These are phyloP conservation scores for Centropus unirufus DNA, from an alignment of 2,113 vertebrate species.

Conservation along the genomic window DNA sequence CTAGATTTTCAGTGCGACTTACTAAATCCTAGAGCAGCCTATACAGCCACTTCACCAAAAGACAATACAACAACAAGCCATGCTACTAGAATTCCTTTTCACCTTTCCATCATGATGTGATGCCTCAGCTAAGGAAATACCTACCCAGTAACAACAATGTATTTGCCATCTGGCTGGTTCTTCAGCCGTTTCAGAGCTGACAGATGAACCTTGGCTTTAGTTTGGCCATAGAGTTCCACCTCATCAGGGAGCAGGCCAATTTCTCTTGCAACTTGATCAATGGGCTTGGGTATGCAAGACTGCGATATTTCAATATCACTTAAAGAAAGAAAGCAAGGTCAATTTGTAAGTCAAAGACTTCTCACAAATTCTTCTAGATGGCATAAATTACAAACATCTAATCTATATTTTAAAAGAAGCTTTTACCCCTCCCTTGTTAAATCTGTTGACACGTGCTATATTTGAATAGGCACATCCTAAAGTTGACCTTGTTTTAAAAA, in stretches of 20 bases:
- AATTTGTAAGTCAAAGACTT: not conserved
- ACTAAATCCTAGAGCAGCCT: not conserved
- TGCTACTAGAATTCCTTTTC: not conserved
- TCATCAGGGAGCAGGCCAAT: slow-evolving; percentile 89
- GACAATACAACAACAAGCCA: not conserved
- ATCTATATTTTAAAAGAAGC: not conserved
- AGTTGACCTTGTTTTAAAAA: not conserved
- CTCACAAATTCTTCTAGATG: not conserved
- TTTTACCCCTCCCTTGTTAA: not conserved
- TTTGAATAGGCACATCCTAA: not conserved
- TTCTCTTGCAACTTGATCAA: slow-evolving; percentile 84
- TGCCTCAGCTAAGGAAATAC: not conserved
- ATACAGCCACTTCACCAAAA: not conserved
- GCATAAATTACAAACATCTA: not conserved
- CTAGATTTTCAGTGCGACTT: not conserved
- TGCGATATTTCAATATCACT: slow-evolving; percentile 95
- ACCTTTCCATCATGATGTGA: not conserved
- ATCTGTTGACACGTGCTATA: not conserved
- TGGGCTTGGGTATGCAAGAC: slow-evolving; percentile 86
- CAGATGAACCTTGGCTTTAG: slow-evolving; percentile 93
- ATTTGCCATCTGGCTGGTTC: slow-evolving; percentile 90
- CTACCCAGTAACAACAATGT: slow-evolving; percentile 95
- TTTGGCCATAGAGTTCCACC: slow-evolving; percentile 91
- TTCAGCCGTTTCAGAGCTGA: slow-evolving; percentile 84
- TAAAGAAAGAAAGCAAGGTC: slow-evolving; percentile 17